These are phyloP conservation scores for Stramonita haemastoma DNA, from an alignment of 2,888 invertebrate genomes.

Conservation along the genomic window DNA sequence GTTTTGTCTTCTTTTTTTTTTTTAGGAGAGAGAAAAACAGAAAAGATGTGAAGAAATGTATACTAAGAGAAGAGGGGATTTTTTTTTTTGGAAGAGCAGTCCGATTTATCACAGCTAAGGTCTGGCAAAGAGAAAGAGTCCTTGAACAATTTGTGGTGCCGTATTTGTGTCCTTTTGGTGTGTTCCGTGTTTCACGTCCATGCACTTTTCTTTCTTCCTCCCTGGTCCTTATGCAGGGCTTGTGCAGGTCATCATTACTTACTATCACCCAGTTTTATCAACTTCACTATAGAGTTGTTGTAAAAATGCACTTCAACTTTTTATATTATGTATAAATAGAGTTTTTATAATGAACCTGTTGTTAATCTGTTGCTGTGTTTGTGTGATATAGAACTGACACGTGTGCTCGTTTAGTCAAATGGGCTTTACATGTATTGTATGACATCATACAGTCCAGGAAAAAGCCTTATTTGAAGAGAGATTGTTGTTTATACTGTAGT, in stretches of 20 bases:
- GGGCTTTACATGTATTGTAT: too few species aligned
- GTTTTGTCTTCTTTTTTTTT: neutral
- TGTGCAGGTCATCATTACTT: slow-evolving; percentile 6
- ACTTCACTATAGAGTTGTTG: neutral
- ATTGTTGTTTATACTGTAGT: too few species aligned
- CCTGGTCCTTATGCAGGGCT: neutral
- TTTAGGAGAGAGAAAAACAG: neutral
- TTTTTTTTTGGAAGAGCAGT: neutral
- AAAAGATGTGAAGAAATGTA: neutral
- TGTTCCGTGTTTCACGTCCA: neutral
- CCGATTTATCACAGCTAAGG: slow-evolving; percentile 19
- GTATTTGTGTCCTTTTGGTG: slow-evolving; percentile 3
- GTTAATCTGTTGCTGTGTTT: too few species aligned
- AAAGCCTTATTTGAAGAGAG: too few species aligned
- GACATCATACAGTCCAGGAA: too few species aligned
- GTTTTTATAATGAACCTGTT: too few species aligned
- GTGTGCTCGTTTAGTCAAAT: too few species aligned
- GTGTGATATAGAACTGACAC: too few species aligned
- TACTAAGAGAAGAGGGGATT: neutral
- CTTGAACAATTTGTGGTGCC: slow-evolving; percentile 20
- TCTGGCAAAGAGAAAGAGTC: slow-evolving; percentile 24
- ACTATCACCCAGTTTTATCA: neutral
- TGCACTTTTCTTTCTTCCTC: slow-evolving; percentile 22
- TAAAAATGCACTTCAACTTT: neutral
- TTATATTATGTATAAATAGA: too few species aligned